Evolutionary conservation across 2,888 invertebrate genomes (phyloP), one percentile per base, ranked within the genome.

Genomic region (Xestia ashworthii): DNA sequence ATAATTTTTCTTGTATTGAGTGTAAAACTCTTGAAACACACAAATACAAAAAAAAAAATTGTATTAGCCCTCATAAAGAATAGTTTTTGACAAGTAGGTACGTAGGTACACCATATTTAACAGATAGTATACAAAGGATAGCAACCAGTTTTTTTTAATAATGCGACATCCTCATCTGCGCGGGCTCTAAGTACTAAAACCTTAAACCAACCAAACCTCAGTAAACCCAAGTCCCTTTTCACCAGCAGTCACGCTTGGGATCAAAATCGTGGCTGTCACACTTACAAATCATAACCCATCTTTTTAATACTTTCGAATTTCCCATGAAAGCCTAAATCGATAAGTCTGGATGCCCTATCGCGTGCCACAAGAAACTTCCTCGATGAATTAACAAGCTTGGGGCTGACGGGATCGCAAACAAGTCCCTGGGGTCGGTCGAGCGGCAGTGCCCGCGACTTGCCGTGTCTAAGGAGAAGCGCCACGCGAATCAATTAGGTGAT

Each of bases 401-500:
- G 87, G 82, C 84, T 89, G 89, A 88, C 89, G 89, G 86, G 84
- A 90, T 92, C 86, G 90, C 90, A 85, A 89, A 90, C 86, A 89
- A 87, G 82, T 92, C 92, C 93, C 92, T 62, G 68, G 71, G 89
- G 92, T 86, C 77, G 82, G 74, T 62, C 78, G 76, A 78, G 89
- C 88, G 85, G 50, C 60, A 79, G 71, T 70, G 65, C 71, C 66
- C 68, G 71, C 64, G 80, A 82, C 83, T 83, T 81, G 84, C 82
- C 85, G 88, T 76, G 82, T 83, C 89, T 91, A 87, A 90, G 89
- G 88, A 91, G 89, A 88, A 88, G 44, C 87, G 87, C 91, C 91
- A 93, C 91, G 91, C 91, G 89, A 93, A 92, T 93, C 94, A 94
- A 94, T 94, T 94, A 94, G 91, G 91, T 93, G 90, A 94, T 93